phyloP scores from a whole-genome alignment of 2,797 vertebrate species.

The Cottoperca gobio region DNA sequence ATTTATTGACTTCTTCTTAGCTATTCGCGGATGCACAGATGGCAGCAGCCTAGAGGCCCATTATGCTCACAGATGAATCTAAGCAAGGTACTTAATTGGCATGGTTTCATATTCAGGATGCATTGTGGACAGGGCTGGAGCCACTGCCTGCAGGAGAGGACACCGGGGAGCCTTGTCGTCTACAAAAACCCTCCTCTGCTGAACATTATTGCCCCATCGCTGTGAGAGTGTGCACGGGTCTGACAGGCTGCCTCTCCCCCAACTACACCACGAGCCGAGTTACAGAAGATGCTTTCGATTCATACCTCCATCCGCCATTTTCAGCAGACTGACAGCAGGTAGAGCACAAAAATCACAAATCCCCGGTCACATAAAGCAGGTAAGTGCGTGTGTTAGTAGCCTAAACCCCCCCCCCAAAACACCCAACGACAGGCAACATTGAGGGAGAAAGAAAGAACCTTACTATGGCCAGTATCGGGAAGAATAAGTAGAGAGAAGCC shows the following conservation, averaged over 20 bases:
- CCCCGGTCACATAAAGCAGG: constrained; percentile 76
- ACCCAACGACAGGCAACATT: constrained; percentile 37
- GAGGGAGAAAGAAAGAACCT: constrained; percentile 52
- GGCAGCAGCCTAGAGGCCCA: constrained; percentile 68
- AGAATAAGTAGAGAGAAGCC: constrained; percentile 46
- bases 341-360: constrained; percentile 70
- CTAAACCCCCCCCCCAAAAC: constrained; percentile 26
- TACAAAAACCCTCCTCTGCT: constrained; percentile 7
- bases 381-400: constrained; percentile 70
- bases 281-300: constrained; percentile 70
- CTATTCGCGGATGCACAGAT: constrained; percentile 55
- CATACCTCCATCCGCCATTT: constrained; percentile 86
- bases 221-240: constrained; percentile 31
- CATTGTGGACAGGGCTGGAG: constrained; percentile 45
- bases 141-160: constrained; percentile 28
- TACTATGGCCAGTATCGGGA: constrained; percentile 61
- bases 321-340: constrained; percentile 82
- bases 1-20: constrained; percentile 25
- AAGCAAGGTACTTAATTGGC: constrained; percentile 63
- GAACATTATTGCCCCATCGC: constrained; percentile 48
- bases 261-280: constrained; percentile 69
- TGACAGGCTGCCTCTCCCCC: constrained; percentile 72
- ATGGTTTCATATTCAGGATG: constrained; percentile 53
- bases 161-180: constrained; percentile 19
- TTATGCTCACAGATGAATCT: constrained; percentile 60